Evolutionary conservation across 2,113 vertebrate genomes (phyloP).

Genomic region (Pterocles orientalis): DNA sequence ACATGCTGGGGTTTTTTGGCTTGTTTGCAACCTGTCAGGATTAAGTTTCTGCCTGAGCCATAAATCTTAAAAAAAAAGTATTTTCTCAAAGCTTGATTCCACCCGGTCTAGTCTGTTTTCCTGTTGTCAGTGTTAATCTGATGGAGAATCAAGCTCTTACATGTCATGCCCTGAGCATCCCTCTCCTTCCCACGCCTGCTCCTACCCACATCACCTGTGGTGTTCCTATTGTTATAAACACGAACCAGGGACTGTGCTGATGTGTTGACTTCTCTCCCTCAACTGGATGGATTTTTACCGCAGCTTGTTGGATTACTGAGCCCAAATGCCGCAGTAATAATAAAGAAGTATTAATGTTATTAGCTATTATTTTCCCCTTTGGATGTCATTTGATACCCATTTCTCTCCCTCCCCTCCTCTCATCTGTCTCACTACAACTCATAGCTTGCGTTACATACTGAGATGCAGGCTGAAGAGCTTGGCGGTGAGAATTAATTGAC

Average conservation of each 20-base stretch:
- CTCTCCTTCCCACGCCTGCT: neutral
- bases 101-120: neutral
- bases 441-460: neutral
- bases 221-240: neutral
- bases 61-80: neutral
- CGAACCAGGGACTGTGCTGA: neutral
- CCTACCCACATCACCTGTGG: neutral
- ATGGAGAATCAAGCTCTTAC: too few relatives aligned
- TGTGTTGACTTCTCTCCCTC: neutral
- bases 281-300: slow-evolving; percentile 8
- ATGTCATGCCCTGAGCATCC: neutral
- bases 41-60: neutral
- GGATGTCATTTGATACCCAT: neutral
- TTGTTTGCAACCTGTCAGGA: neutral
- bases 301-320: slow-evolving; percentile 18
- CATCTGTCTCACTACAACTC: neutral
- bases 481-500: slow-evolving; percentile 25
- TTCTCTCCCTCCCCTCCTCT: neutral
- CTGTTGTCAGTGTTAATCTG: too few relatives aligned
- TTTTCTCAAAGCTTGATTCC: neutral
- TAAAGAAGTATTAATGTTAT: neutral
- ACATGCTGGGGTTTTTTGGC: accelerated
- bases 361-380: slow-evolving; percentile 15
- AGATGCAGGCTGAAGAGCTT: neutral
- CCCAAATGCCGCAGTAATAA: slow-evolving; percentile 29